These are phyloP conservation scores for Parazoanthus swiftii DNA, from an alignment of 92 coral and sea anemone genomes.

Conservation along the genomic window DNA sequence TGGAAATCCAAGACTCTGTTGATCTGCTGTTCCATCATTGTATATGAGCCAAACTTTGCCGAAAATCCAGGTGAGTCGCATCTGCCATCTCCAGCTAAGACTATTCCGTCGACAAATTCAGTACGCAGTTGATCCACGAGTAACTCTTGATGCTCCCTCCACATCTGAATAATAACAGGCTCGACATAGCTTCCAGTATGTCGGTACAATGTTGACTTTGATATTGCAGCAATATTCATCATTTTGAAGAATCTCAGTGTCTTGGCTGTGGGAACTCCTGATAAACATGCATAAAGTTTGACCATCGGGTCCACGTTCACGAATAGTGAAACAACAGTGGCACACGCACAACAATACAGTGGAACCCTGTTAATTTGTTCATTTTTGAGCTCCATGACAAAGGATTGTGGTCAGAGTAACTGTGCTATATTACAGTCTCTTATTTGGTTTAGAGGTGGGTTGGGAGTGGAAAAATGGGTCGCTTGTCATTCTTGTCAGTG, in stretches of 20 bases:
- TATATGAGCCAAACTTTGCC: slow-evolving; percentile 59
- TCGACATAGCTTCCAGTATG: slow-evolving; percentile 13
- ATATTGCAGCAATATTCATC: slow-evolving; percentile 10
- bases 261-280: not conserved
- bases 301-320: not conserved
- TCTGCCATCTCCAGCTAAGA: slow-evolving; percentile 58
- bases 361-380: not conserved
- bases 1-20: slow-evolving; percentile 58
- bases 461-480: too few species aligned
- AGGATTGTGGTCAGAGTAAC: not conserved
- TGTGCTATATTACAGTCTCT: not conserved
- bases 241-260: not conserved
- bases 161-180: slow-evolving; percentile 39
- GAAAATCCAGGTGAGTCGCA: slow-evolving; percentile 60
- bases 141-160: slow-evolving; percentile 48
- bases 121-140: slow-evolving; percentile 4
- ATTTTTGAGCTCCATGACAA: too few species aligned
- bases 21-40: slow-evolving; percentile 50
- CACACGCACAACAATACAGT: not conserved
- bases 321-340: not conserved
- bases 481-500: too few species aligned
- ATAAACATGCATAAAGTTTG: not conserved
- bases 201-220: slow-evolving; percentile 5
- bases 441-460: not conserved
- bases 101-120: not conserved